Evolutionary conservation across 2,113 vertebrate species (phyloP), one percentile per base, ranked within the genome.

Genomic region (Psittacara wagleri): DNA sequence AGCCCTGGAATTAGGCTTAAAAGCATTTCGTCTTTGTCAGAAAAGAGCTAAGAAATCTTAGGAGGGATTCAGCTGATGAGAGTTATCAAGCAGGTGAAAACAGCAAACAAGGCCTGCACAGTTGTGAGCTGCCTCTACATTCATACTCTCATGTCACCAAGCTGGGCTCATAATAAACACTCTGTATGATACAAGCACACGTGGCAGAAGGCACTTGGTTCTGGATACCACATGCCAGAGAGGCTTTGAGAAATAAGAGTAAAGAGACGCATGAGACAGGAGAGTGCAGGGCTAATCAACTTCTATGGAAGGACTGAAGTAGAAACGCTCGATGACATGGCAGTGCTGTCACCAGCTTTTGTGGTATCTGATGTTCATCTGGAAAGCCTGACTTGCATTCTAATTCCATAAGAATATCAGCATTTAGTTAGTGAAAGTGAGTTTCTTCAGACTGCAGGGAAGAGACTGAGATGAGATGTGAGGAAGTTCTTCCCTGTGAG

Each of bases 281-380:
- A 64, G 14, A 27, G 29, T 0, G 19, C n/a, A 57, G 12, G 73
- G n/a, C 41, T n/a, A 17, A 2, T 17, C 0, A 1, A 10, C n/a
- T 54, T 49, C 51, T 88, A 67, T 10, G 48, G 75, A 20, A 67
- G 19, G 75, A 22, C 23, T 25, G 57, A 25, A 54, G 43, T 62
- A 44, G 22, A 59, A 63, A n/a, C 2, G n/a, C 44, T 86, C 44
- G 59, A 11, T 76, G 82, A 61, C 66, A 54, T 1, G 23, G 82
- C 69, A 68, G 6, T 17, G 55, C 55, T 78, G 37, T 11, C 83
- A 37, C 49, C 77, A 75, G 69, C 61, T 44, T 44, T 35, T 55
- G 23, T 35, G 68, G 55, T 17, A 13, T 57, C 87, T 62, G 62
- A 12, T 35, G 57, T 68, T 68, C 46, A 51, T 48, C 83, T 75